Base-by-base conservation (phyloP, 2,797 vertebrate genomes). In the Anabacerthia variegaticeps region DNA sequence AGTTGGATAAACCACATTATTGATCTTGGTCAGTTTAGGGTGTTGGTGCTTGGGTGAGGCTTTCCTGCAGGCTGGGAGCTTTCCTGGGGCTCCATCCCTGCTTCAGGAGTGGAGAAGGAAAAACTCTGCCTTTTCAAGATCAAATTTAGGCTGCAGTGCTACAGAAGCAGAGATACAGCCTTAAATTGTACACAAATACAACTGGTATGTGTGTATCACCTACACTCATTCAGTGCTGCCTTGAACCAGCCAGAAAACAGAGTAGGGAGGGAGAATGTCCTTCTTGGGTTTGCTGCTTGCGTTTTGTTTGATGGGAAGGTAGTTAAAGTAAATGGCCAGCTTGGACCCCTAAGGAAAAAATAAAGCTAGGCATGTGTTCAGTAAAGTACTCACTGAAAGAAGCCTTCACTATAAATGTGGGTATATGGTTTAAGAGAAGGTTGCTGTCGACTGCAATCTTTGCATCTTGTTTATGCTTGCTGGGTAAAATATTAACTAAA, bases 401-500 rank as follows among this genome's bases (percentile, higher is more conserved):
- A 85, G 66, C 79, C 87, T 90, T 75, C 61, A 1, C 66, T 82
- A 10, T 52, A 80, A 94, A 48, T 28, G 36, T 17, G 73, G 71
- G 62, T 90, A 43, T 62, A 51, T 49, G 52, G 85, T 93, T 93
- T 75, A 82, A 69, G 96, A 81, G 85, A 76, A 95, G 95, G 91
- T 96, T 95, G 96, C 95, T 96, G 86, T 91, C 87, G 61, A 85
- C 74, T 91, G 90, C 93, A 95, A 81, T 95, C 89, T 95, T 95
- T 96, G 94, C 91, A 91, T 97, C 95, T 95, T 97, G 96, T 97
- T 97, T 97, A 96, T 96, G 95, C 95, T 94, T 95, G 91, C 76
- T 92, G 69, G 92, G 93, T 93, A 94, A 96, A 95, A 96, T 94
- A 96, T 90, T 95, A 93, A 93, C 56, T 92, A 93, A 90, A 55